Evolutionary conservation across 1,140 invertebrate genomes (phyloP).

Genomic region (Lutraria rhynchaena): DNA sequence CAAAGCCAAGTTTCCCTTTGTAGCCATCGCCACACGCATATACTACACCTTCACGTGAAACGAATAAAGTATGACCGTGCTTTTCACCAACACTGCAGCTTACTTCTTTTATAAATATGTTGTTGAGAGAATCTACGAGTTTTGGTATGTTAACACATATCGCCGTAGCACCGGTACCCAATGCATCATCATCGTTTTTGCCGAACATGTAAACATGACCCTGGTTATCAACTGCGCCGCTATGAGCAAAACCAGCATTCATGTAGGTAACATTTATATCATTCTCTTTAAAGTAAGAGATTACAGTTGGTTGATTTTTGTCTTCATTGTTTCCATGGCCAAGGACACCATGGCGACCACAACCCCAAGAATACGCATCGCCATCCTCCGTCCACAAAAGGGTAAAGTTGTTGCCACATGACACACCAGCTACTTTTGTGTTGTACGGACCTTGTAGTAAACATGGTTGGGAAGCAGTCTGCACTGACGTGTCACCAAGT

Average conservation of each 20-base stretch:
- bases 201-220: conserved; percentile 93
- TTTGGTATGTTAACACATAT: conserved; percentile 15
- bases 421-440: conserved; percentile 51
- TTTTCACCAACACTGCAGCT: conserved; percentile 72
- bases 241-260: conserved; percentile 66
- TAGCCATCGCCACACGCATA: conserved; percentile 67
- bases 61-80: conserved; percentile 67
- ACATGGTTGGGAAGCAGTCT: not conserved
- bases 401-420: conserved; percentile 69
- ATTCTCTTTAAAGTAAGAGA: conserved; percentile 42
- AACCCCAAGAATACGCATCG: conserved; percentile 63
- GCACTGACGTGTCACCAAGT: conserved; percentile 6
- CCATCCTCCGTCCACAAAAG: conserved; percentile 64
- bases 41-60: conserved; percentile 54
- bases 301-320: conserved; percentile 30
- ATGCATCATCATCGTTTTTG: conserved; percentile 95
- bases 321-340: conserved; percentile 63
- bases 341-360: conserved; percentile 67
- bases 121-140: conserved; percentile 1
- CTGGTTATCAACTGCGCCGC: conserved; percentile 90
- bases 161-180: conserved; percentile 91
- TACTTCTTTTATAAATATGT: conserved; percentile 25
- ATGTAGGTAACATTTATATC: conserved; percentile 31
- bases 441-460: conserved; percentile 14
- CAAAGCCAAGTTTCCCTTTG: conserved; percentile 67